These are phyloP conservation scores for Psittacula cyanocephala DNA, from an alignment of 2,113 vertebrate species.

Conservation along the genomic window DNA sequence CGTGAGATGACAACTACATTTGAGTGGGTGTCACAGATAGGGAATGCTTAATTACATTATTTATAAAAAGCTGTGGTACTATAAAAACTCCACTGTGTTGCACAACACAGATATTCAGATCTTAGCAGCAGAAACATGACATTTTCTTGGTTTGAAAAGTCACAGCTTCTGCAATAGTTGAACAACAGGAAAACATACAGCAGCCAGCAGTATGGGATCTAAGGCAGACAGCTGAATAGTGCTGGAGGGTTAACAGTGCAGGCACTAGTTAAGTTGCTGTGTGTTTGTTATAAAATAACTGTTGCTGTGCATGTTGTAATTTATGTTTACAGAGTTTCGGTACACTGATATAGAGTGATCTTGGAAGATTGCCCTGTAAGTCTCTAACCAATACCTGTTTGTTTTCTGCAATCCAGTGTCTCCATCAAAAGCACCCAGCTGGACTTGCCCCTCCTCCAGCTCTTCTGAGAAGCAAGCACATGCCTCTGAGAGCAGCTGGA, in stretches of 20 bases:
- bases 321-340: not conserved
- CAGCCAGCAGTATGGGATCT: not conserved
- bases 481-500: conserved; percentile 77
- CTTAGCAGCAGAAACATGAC: not conserved
- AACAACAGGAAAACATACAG: not conserved
- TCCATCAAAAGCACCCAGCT: conserved; percentile 63
- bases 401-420: conserved; percentile 41
- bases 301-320: not conserved
- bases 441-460: conserved; percentile 68
- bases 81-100: not conserved
- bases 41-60: not conserved
- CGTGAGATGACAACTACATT: not conserved
- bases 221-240: not conserved
- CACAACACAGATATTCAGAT: not conserved
- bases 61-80: not conserved
- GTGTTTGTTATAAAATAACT: not conserved
- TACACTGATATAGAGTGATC: not conserved
- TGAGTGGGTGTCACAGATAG: not conserved
- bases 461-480: conserved; percentile 61
- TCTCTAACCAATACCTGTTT: not conserved
- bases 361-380: not conserved
- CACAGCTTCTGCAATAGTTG: not conserved
- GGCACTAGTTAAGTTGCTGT: not conserved
- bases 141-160: not conserved
- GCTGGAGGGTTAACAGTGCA: not conserved